A percentile compares a stretch with the other conserved stretches of the same genome.
Evolutionary conservation across 2,888 invertebrate genomes (phyloP).

Genomic region (Polydrusus cervinus): DNA sequence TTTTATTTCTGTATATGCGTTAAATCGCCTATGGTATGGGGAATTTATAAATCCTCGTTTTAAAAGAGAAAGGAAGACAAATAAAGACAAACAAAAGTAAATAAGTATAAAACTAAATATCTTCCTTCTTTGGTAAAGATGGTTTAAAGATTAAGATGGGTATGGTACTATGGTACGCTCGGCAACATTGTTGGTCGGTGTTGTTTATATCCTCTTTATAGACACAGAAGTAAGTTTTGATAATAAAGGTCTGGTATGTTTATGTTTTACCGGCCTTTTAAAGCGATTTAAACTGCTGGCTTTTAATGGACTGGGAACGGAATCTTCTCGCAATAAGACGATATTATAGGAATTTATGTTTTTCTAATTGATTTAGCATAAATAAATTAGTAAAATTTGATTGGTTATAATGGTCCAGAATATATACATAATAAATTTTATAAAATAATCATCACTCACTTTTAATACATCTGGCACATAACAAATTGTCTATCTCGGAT

Average conservation of each 20-base stretch:
- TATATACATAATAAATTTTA: no score
- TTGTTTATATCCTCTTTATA: conserved; percentile 53
- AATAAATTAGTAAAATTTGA: neutral
- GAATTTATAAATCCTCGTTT: neutral
- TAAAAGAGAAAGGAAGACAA: neutral
- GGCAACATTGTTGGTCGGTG: conserved; percentile 44
- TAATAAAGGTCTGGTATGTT: conserved; percentile 48
- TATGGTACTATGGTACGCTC: neutral
- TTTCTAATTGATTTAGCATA: neutral
- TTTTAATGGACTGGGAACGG: conserved; percentile 49
- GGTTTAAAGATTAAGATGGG: neutral
- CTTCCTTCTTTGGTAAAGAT: conserved; percentile 1
- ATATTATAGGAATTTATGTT: neutral
- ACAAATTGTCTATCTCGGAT: no score
- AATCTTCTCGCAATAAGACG: conserved; percentile 16
- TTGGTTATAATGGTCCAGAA: no score
- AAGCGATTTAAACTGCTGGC: conserved; percentile 49
- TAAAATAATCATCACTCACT: no score
- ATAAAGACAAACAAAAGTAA: neutral
- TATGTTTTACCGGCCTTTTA: conserved; percentile 54
- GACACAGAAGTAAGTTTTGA: conserved; percentile 50
- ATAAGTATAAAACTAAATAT: neutral
- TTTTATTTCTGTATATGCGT: no score
- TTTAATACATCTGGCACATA: no score
- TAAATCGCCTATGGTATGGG: no score